Conservation (phyloP, 2,797 vertebrate species). For the Danio tinwini region DNA sequence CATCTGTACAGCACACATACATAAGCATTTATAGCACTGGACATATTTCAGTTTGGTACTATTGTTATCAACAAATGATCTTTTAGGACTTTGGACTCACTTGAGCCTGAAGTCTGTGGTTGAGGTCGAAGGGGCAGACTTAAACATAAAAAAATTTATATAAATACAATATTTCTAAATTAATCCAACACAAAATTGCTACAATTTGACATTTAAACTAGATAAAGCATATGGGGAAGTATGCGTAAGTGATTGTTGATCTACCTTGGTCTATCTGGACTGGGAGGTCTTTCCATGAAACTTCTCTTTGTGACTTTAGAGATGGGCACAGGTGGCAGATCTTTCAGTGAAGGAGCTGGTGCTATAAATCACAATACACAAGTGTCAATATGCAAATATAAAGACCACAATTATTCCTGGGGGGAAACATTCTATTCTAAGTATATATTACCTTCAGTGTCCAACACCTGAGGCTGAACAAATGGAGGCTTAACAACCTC, state of each 20-base stretch:
- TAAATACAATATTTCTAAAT: neutral
- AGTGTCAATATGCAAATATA: neutral
- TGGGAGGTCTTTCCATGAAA: slow-evolving; percentile 81
- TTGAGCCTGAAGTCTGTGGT: slow-evolving; percentile 82
- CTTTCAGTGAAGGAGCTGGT: slow-evolving; percentile 75
- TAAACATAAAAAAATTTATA: slow-evolving; percentile 7
- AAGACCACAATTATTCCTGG: neutral
- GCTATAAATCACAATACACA: slow-evolving; percentile 71
- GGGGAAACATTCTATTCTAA: neutral
- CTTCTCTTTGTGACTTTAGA: slow-evolving; percentile 86
- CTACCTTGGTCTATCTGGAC: slow-evolving; percentile 88
- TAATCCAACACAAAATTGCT: neutral
- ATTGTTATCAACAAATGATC: neutral
- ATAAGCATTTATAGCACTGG: neutral
- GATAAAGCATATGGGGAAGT: neutral
- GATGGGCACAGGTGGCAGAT: slow-evolving; percentile 77
- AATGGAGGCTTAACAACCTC: slow-evolving; percentile 95
- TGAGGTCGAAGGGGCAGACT: slow-evolving; percentile 82
- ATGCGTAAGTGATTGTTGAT: neutral
- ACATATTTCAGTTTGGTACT: neutral
- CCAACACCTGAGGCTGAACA: slow-evolving; percentile 87
- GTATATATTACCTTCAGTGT: slow-evolving; percentile 65
- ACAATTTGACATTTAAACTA: neutral
- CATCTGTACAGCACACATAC: slow-evolving; percentile 77
- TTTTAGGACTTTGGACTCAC: slow-evolving; percentile 68